These are phyloP conservation scores for Tolmerus cingulatus DNA, from an alignment of 2,888 invertebrate genomes.

Conservation along the genomic window DNA sequence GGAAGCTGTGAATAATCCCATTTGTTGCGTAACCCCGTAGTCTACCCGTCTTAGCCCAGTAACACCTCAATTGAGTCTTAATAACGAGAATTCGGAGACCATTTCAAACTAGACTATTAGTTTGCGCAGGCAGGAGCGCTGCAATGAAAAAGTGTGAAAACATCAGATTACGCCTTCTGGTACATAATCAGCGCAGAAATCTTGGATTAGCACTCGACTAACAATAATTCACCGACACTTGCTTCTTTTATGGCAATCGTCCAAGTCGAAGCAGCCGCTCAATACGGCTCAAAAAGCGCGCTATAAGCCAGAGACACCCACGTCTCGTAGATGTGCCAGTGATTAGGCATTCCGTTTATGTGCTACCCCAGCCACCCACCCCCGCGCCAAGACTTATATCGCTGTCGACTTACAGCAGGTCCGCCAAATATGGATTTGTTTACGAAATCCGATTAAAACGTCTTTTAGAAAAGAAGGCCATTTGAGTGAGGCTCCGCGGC, in stretches of 20 bases:
- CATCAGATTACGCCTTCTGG: conserved; percentile 20
- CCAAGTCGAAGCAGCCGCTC: not conserved
- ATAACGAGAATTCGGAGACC: not conserved
- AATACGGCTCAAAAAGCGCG: not conserved
- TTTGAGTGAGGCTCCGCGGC: conserved; percentile 1
- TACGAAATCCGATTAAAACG: conserved; percentile 43
- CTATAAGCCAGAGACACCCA: not conserved
- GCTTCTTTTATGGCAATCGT: not conserved
- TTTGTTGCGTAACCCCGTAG: not conserved
- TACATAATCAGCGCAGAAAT: not conserved
- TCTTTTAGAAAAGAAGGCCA: conserved; percentile 34
- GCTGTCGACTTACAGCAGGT: not conserved
- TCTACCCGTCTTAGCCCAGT: not conserved
- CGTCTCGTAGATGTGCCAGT: not conserved
- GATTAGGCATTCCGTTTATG: conserved; percentile 16
- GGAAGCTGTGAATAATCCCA: not conserved
- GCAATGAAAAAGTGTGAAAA: not conserved
- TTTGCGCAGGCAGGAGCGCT: not conserved
- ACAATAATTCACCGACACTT: conserved; percentile 11
- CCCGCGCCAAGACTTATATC: not conserved
- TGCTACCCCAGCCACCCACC: not conserved
- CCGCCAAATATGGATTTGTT: conserved; percentile 39
- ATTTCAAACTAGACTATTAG: not conserved
- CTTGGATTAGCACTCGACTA: not conserved
- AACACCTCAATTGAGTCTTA: not conserved